Evolutionary conservation across 2,113 vertebrate genomes (phyloP).

Genomic region (Pandion haliaetus): DNA sequence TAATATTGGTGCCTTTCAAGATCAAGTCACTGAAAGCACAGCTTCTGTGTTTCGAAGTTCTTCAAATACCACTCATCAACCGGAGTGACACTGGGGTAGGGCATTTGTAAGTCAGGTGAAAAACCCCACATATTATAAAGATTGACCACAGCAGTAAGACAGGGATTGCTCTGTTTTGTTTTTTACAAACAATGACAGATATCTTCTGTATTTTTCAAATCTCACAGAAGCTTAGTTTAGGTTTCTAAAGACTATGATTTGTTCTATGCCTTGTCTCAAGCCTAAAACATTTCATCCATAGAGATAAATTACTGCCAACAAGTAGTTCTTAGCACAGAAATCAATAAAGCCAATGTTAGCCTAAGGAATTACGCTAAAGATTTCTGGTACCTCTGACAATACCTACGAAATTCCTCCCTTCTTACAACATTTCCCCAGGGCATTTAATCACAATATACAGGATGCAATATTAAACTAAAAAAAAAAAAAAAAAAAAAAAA

Average conservation of each 20-base stretch:
- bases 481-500: background rate
- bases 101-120: background rate
- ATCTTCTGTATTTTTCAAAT: background rate
- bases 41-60: background rate
- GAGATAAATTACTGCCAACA: background rate
- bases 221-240: background rate
- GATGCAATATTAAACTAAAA: background rate
- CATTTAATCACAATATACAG: background rate
- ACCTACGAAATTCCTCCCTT: background rate
- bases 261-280: background rate
- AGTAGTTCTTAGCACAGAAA: background rate
- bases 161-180: background rate
- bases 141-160: background rate
- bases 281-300: background rate
- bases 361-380: background rate
- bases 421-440: background rate
- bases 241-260: background rate
- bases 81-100: background rate
- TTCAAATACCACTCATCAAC: background rate
- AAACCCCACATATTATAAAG: background rate
- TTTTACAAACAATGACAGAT: background rate
- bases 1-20: background rate
- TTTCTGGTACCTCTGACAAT: background rate
- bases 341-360: background rate
- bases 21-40: background rate